These are phyloP conservation scores for Enteromius trimaculatus DNA, from an alignment of 2,797 vertebrate species.

Conservation along the genomic window DNA sequence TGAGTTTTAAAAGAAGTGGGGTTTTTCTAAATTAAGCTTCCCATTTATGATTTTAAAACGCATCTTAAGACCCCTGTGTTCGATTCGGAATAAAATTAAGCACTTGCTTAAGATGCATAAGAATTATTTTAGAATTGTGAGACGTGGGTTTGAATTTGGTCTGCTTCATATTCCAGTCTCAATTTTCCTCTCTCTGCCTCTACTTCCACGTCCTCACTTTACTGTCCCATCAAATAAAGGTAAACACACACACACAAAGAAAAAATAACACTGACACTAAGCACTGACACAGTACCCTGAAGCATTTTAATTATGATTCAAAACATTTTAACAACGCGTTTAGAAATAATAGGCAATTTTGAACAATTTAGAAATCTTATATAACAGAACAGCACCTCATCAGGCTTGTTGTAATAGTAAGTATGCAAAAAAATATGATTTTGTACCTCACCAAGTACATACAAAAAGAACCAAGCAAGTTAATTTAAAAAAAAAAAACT, in stretches of 20 bases:
- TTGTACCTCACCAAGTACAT: background rate
- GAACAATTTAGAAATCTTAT: conserved; percentile 9
- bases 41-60: background rate
- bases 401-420: background rate
- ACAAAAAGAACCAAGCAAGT: background rate
- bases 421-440: background rate
- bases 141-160: background rate
- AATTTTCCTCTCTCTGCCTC: background rate
- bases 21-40: background rate
- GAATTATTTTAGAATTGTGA: background rate
- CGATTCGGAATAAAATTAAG: background rate
- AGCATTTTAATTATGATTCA: conserved; percentile 2
- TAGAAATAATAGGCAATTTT: conserved; percentile 27
- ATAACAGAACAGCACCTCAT: conserved; percentile 1
- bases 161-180: background rate
- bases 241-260: background rate
- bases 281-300: too few relatives aligned
- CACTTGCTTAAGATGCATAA: background rate
- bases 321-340: background rate
- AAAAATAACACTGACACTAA: too few relatives aligned
- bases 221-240: background rate
- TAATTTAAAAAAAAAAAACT: too few relatives aligned
- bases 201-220: background rate
- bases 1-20: background rate
- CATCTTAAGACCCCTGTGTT: background rate